phyloP scores from a whole-genome alignment of 2,888 invertebrate species.

The Torymus aiolomorphi region DNA sequence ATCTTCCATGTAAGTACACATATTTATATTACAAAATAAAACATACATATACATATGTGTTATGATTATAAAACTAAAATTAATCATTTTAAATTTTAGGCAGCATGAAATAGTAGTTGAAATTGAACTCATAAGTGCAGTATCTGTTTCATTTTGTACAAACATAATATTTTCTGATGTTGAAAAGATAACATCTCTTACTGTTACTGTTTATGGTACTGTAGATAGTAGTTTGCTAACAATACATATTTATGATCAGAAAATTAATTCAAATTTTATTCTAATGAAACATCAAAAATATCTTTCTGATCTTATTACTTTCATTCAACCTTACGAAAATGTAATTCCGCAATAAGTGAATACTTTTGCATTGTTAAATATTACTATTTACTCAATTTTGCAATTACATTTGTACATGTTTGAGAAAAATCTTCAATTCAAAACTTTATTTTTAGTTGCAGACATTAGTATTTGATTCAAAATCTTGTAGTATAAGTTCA shows the following conservation, averaged over 20 bases:
- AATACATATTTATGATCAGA: slow-evolving; percentile 64
- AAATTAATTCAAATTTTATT: slow-evolving; percentile 4
- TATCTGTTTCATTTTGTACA: slow-evolving; percentile 60
- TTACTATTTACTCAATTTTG: no score
- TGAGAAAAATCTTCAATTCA: background rate
- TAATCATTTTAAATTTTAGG: slow-evolving; percentile 24
- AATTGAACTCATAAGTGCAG: slow-evolving; percentile 58
- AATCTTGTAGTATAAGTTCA: background rate
- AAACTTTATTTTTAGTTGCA: background rate
- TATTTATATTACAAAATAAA: background rate
- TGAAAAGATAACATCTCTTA: slow-evolving; percentile 45
- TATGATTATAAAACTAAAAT: background rate
- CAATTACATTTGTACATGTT: no score
- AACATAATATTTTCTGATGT: slow-evolving; percentile 61
- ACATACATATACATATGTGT: background rate
- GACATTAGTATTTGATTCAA: background rate
- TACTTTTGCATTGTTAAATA: background rate
- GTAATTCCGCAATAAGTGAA: slow-evolving; percentile 1
- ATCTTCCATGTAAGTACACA: slow-evolving; percentile 49
- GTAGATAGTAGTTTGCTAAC: slow-evolving; percentile 71
- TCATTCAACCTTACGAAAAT: background rate
- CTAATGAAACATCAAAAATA: background rate
- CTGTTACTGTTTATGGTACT: slow-evolving; percentile 62
- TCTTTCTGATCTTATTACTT: slow-evolving; percentile 1
- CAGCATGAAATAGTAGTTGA: slow-evolving; percentile 51